Percentiles rank a stretch among this genome's conserved stretches.
Conservation (phyloP, 2,113 vertebrate species). For the Larimichthys crocea region DNA sequence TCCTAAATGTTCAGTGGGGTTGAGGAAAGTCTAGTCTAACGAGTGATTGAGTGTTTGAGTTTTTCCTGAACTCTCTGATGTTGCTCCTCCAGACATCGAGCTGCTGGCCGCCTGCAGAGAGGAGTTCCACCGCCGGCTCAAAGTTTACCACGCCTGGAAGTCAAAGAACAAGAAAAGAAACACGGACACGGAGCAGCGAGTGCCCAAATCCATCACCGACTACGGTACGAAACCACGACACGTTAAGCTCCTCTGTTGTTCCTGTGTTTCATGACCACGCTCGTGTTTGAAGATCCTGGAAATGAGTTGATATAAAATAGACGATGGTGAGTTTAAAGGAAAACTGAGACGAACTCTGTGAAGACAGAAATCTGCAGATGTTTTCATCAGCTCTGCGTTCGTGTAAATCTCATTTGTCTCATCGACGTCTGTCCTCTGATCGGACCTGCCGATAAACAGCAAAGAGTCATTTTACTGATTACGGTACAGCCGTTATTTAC, state of each 20-base stretch:
- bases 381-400: too few species aligned
- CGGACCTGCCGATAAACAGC: too few species aligned
- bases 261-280: neutral
- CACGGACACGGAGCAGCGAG: conserved; percentile 90
- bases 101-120: conserved; percentile 96
- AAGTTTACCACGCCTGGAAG: conserved; percentile 99
- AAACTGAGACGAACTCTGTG: neutral
- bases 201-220: conserved; percentile 93
- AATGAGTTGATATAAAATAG: neutral
- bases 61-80: neutral
- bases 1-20: too few species aligned
- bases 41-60: neutral
- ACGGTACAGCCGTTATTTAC: too few species aligned
- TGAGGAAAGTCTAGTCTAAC: too few species aligned
- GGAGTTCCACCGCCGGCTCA: conserved; percentile 97
- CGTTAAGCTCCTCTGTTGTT: neutral
- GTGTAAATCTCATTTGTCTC: too few species aligned
- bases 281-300: neutral
- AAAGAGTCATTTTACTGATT: too few species aligned
- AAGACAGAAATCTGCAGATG: too few species aligned
- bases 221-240: conserved; percentile 86
- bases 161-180: conserved; percentile 98
- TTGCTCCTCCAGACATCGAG: conserved; percentile 90
- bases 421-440: too few species aligned
- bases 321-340: neutral